Percentiles rank a stretch among this genome's conserved stretches.
phyloP scores from a whole-genome alignment of 2,888 invertebrate genomes.

The Dicycla oo region DNA sequence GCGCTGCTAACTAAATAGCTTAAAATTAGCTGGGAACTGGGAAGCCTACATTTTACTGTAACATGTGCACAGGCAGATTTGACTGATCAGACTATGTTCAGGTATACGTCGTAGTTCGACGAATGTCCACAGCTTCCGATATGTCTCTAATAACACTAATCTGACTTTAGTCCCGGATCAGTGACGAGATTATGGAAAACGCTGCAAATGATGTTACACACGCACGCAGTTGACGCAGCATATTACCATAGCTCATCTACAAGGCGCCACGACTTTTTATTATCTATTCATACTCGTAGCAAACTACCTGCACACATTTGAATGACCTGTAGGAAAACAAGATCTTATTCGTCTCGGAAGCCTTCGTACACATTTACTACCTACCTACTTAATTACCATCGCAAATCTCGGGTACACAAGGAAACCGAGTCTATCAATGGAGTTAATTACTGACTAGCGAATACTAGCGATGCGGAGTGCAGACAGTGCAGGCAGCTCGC shows the following conservation, averaged over 20 bases:
- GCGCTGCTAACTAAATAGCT: background rate
- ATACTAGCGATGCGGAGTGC: background rate
- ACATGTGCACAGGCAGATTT: background rate
- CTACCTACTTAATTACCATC: constrained; percentile 35
- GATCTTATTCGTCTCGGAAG: constrained; percentile 20
- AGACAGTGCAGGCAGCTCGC: constrained; percentile 7
- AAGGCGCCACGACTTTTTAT: constrained; percentile 27
- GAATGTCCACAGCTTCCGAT: background rate
- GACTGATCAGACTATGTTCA: background rate
- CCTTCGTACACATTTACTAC: constrained; percentile 17
- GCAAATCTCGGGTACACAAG: constrained; percentile 22
- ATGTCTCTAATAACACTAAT: background rate
- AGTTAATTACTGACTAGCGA: constrained; percentile 35
- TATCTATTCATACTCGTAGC: constrained; percentile 19
- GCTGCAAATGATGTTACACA: background rate
- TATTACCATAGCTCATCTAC: background rate
- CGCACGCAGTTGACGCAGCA: background rate
- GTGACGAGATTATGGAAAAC: constrained; percentile 13
- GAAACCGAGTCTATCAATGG: constrained; percentile 22
- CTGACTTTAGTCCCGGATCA: too few relatives aligned
- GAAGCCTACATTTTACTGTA: too few relatives aligned
- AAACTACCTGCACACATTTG: constrained; percentile 20
- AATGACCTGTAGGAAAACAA: constrained; percentile 28
- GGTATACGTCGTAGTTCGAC: background rate
- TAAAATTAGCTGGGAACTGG: background rate